Conservation (phyloP, 2,113 vertebrate species). For the Eretmochelys imbricata region DNA sequence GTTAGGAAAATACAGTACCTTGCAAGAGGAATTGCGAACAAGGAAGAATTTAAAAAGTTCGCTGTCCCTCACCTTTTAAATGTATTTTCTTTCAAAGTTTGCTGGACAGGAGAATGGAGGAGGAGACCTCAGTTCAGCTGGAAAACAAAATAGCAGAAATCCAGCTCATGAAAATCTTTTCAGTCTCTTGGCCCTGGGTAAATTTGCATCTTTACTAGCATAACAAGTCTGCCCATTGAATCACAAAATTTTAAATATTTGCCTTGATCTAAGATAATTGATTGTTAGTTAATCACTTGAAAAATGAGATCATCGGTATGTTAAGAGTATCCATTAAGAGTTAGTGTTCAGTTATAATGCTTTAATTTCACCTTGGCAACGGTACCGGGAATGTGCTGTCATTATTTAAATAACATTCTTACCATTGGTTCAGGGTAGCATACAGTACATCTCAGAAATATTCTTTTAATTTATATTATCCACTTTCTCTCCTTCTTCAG, state of each 20-base stretch:
- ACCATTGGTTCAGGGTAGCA: neutral
- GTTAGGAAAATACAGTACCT: neutral
- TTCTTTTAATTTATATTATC: neutral
- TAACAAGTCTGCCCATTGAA: neutral
- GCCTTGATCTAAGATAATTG: neutral
- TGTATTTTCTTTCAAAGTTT: slow-evolving; percentile 39
- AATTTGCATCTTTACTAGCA: neutral
- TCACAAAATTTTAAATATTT: neutral
- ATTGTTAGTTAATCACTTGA: neutral
- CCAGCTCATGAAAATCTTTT: neutral
- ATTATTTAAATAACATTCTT: neutral
- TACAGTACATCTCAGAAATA: neutral
- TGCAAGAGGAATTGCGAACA: slow-evolving; percentile 24
- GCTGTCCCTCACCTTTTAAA: slow-evolving; percentile 25
- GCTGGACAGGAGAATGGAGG: neutral
- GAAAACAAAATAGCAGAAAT: neutral
- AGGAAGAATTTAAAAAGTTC: neutral
- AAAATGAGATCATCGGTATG: neutral
- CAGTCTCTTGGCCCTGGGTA: neutral
- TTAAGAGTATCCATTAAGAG: neutral
- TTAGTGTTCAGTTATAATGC: neutral
- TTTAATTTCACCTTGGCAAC: neutral
- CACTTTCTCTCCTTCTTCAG: slow-evolving; percentile 68
- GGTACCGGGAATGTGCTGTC: neutral
- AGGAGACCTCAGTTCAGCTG: neutral